Percentiles rank a stretch among this genome's conserved stretches.
Conservation (phyloP, 2,797 vertebrate species). For the Betta splendens region DNA sequence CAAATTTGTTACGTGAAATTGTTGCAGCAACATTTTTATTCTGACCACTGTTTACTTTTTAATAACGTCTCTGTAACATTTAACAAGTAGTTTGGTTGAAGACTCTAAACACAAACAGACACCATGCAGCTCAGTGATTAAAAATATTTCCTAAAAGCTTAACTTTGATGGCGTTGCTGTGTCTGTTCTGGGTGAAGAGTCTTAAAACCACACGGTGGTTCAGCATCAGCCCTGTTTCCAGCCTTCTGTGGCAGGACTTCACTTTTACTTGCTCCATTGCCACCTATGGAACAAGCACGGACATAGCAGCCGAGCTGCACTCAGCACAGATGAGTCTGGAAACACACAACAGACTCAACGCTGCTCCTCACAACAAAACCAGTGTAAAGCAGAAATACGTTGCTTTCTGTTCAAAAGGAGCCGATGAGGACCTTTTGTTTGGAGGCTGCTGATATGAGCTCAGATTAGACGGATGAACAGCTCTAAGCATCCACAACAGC, state of each 20-base stretch:
- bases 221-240: neutral
- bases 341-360: neutral
- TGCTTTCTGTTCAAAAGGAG: no score
- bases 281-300: slow-evolving; percentile 79
- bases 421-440: no score
- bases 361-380: no score
- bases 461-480: neutral
- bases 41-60: neutral
- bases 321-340: slow-evolving; percentile 1
- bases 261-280: slow-evolving; percentile 69
- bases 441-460: neutral
- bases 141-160: neutral
- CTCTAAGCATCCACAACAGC: no score
- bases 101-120: neutral
- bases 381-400: no score
- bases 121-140: neutral
- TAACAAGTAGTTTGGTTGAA: neutral
- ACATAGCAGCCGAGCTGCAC: slow-evolving; percentile 65
- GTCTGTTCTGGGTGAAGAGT: neutral
- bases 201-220: slow-evolving; percentile 5
- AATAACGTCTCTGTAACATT: no score
- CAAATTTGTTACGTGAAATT: slow-evolving; percentile 10
- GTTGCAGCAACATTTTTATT: neutral
- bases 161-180: neutral
- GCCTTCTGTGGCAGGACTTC: slow-evolving; percentile 13